These are phyloP conservation scores for Tricholaema leucomelas DNA, from an alignment of 2,113 vertebrate genomes.

Conservation along the genomic window DNA sequence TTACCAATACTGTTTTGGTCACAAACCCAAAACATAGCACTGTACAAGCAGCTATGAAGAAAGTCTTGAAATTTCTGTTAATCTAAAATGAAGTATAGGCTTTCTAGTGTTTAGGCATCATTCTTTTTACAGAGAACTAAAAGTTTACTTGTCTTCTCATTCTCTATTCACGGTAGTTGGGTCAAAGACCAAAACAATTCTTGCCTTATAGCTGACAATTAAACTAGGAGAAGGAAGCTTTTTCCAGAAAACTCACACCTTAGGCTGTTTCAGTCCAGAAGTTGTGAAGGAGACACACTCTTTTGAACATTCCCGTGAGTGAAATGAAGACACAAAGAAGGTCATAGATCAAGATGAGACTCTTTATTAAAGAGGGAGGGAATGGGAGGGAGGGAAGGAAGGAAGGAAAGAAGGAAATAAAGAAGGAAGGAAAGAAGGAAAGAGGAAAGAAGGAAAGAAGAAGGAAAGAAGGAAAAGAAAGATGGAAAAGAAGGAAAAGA, in stretches of 20 bases:
- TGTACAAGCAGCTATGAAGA: background rate
- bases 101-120: background rate
- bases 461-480: too few species aligned
- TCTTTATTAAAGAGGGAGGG: too few species aligned
- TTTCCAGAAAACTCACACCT: background rate
- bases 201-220: background rate
- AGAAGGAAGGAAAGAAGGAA: too few species aligned
- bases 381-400: too few species aligned
- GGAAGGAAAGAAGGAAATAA: too few species aligned
- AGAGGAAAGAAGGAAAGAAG: too few species aligned
- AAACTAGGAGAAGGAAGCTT: background rate
- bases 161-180: background rate
- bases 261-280: too few species aligned
- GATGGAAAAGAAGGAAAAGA: too few species aligned
- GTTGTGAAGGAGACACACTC: too few species aligned
- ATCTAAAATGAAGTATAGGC: background rate
- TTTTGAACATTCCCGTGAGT: too few species aligned
- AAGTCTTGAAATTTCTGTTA: background rate
- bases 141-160: background rate
- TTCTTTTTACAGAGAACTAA: background rate
- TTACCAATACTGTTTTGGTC: background rate
- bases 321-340: too few species aligned
- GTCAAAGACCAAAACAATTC: background rate
- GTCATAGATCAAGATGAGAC: too few species aligned
- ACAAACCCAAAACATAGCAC: background rate